Evolutionary conservation across 1,140 invertebrate species (phyloP), one percentile per base, ranked within the genome.

Genomic region (Adoxophyes honmai): DNA sequence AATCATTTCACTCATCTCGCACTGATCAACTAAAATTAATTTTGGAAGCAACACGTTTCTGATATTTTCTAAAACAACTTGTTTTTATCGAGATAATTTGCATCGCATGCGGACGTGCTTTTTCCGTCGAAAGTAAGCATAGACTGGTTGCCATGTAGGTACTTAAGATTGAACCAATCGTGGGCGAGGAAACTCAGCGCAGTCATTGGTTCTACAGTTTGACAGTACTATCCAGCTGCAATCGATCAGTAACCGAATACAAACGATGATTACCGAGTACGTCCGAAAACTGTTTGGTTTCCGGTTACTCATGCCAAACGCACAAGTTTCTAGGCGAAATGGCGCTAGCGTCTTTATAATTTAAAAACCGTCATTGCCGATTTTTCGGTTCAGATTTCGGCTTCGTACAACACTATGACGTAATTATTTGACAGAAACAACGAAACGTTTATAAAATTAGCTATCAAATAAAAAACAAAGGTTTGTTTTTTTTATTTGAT

Each of bases 31-130:
- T 52, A 51, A 51, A 56, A 21, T 13, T 16, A 39, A 39, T 44
- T 52, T 34, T 28, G 21, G 2, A 28, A n/a, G n/a, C 6, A 28
- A 61, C 60, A 65, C 74, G 70, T 61, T 65, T 66, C 33, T 60
- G 54, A 55, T 65, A 62, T 55, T 44, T 54, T 61, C 55, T 56
- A 33, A 53, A 28, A 16, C 39, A 21, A 62, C 65, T 67, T 66
- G 53, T 72, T 70, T 70, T 54, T 60, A 62, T 63, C 57, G 53
- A 63, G 34, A 60, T 53, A 68, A 65, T 39, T 42, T 61, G 55
- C 54, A 48, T 33, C 44, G 48, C 34, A 55, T 37, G 14, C 34
- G n/a, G 11, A 72, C 73, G 59, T 62, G 36, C 70, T 64, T 35
- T 55, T 39, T 34, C 0, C 11, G n/a, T 15, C 36, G 39, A 55